A percentile compares a stretch with the other conserved stretches of the same genome.
Conservation (phyloP, 2,888 invertebrate genomes). For the Laothoe populi region DNA sequence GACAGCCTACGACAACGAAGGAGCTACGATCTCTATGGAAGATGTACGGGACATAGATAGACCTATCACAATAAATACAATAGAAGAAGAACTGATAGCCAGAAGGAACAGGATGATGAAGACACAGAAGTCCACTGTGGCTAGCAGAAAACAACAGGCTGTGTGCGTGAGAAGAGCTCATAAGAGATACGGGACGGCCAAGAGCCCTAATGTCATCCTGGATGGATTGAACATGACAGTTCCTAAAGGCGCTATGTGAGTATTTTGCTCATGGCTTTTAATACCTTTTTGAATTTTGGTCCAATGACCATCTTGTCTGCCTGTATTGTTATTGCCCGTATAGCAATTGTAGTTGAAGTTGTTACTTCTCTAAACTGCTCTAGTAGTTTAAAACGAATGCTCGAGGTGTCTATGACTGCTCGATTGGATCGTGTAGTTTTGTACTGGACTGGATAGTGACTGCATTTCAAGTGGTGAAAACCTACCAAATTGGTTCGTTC, state of each 20-base stretch:
- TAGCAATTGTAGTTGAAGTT: too few relatives aligned
- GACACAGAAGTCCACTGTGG: constrained; percentile 88
- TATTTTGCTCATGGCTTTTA: constrained; percentile 42
- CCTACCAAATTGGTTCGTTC: too few relatives aligned
- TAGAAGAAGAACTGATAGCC: constrained; percentile 61
- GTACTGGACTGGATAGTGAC: too few relatives aligned
- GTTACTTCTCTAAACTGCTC: too few relatives aligned
- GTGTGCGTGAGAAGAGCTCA: constrained; percentile 93
- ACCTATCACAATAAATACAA: constrained; percentile 62
- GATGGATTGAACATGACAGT: constrained; percentile 97
- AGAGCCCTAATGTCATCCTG: constrained; percentile 91
- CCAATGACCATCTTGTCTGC: too few relatives aligned
- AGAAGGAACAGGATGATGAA: constrained; percentile 69
- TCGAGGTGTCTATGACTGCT: too few relatives aligned
- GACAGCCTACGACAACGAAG: constrained; percentile 81
- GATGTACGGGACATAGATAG: constrained; percentile 64
- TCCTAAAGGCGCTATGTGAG: constrained; percentile 94
- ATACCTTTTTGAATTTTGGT: constrained; percentile 10
- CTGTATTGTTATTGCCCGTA: too few relatives aligned
- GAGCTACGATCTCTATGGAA: constrained; percentile 78
- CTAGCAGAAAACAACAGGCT: constrained; percentile 90
- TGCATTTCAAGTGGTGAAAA: too few relatives aligned
- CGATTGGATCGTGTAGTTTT: too few relatives aligned
- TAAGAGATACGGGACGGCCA: constrained; percentile 93
- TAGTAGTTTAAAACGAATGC: too few relatives aligned